These are phyloP conservation scores for Sebastes elongatus DNA, from an alignment of 2,797 vertebrate genomes.

Conservation along the genomic window DNA sequence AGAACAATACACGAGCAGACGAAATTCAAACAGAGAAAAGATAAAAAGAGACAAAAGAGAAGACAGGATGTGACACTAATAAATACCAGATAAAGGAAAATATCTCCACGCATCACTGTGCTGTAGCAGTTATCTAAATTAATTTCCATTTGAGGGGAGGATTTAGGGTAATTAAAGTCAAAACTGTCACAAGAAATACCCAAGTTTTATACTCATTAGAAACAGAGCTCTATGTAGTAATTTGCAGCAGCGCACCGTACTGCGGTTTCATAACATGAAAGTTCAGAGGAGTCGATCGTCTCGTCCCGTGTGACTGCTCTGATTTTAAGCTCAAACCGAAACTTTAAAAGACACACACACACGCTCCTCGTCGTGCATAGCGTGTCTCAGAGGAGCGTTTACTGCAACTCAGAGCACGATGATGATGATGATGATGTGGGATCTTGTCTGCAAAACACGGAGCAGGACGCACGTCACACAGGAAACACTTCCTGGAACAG, in stretches of 20 bases:
- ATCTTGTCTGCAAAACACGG: conserved; percentile 33
- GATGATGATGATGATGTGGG: not conserved
- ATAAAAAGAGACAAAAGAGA: not conserved
- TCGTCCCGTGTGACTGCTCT: not conserved
- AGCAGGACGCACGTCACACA: conserved; percentile 61
- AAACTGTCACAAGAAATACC: not conserved
- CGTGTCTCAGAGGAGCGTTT: not conserved
- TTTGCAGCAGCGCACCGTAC: not conserved
- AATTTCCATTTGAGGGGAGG: not conserved
- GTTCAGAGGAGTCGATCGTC: not conserved
- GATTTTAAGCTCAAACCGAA: not conserved
- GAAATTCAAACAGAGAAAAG: not conserved
- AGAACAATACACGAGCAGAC: not conserved
- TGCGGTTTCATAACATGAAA: not conserved
- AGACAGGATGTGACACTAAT: not conserved
- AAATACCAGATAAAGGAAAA: not conserved
- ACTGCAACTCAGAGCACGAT: not conserved
- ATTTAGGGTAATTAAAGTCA: not conserved
- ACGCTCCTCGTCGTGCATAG: not conserved
- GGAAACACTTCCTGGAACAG: conserved; percentile 73
- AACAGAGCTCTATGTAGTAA: not conserved
- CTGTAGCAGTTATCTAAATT: not conserved
- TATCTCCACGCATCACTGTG: not conserved
- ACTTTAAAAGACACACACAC: not conserved
- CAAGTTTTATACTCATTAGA: not conserved